Conservation (phyloP, 2,797 vertebrate species). For the Acipenser ruthenus region DNA sequence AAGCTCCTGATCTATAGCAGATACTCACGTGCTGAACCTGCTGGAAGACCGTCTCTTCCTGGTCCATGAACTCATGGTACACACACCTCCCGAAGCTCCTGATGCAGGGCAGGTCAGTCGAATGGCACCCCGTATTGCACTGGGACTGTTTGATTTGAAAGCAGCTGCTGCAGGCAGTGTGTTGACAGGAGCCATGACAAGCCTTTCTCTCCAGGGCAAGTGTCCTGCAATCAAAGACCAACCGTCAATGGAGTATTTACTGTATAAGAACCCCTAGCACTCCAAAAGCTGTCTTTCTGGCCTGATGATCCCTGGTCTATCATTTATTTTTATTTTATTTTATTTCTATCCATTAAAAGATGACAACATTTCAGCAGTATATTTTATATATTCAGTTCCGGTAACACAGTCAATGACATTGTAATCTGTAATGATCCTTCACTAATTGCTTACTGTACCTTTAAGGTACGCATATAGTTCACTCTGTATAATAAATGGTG, state of each 20-base stretch:
- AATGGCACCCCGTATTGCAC: conserved; percentile 44
- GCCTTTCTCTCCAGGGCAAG: conserved; percentile 38
- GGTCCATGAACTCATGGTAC: conserved; percentile 38
- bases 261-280: too few species aligned
- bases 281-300: too few species aligned
- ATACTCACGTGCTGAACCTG: conserved; percentile 44
- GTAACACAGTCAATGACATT: too few species aligned
- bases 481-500: too few species aligned
- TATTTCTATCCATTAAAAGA: too few species aligned
- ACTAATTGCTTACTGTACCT: too few species aligned
- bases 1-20: conserved; percentile 24
- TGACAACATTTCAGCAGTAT: too few species aligned
- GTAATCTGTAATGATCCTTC: too few species aligned
- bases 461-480: too few species aligned
- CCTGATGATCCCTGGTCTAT: too few species aligned
- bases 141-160: conserved; percentile 41
- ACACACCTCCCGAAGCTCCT: conserved; percentile 52
- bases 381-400: too few species aligned
- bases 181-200: conserved; percentile 55
- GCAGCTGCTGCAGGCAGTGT: conserved; percentile 59
- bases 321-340: too few species aligned
- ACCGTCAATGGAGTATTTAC: neutral
- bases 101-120: conserved; percentile 44
- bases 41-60: conserved; percentile 32
- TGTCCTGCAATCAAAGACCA: conserved; percentile 27